Evolutionary conservation across 2,888 invertebrate genomes (phyloP).

Genomic region (Pedicia rivosa): DNA sequence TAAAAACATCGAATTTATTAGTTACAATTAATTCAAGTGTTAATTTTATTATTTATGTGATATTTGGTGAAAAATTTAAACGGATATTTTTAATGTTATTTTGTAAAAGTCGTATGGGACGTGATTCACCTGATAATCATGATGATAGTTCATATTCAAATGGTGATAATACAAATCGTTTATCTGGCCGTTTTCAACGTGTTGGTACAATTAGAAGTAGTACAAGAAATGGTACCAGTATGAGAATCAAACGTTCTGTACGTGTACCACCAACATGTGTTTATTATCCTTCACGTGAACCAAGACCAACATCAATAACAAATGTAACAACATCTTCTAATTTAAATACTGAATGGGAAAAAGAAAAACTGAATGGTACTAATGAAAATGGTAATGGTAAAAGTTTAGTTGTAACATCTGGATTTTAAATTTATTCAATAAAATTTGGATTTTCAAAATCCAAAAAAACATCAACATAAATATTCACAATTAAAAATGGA

Average conservation of each 20-base stretch:
- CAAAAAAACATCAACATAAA: too few species aligned
- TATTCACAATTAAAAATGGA: too few species aligned
- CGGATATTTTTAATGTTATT: slow-evolving; percentile 67
- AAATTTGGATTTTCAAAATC: too few species aligned
- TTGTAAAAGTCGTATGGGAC: slow-evolving; percentile 46
- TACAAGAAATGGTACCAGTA: slow-evolving; percentile 18
- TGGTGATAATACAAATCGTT: slow-evolving; percentile 49
- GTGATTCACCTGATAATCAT: slow-evolving; percentile 55
- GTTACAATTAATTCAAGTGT: slow-evolving; percentile 95
- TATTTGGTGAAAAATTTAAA: slow-evolving; percentile 94
- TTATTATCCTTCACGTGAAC: slow-evolving; percentile 31
- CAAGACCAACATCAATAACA: slow-evolving; percentile 19
- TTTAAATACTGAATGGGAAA: slow-evolving; percentile 26
- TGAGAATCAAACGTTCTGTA: slow-evolving; percentile 27
- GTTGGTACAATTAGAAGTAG: slow-evolving; percentile 33
- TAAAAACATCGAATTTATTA: slow-evolving; percentile 75
- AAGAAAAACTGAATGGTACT: slow-evolving; percentile 18
- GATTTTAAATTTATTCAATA: too few species aligned
- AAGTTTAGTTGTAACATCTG: neutral
- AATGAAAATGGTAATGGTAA: neutral
- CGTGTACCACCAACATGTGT: slow-evolving; percentile 32
- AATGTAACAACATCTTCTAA: slow-evolving; percentile 18
- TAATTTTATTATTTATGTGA: slow-evolving; percentile 95
- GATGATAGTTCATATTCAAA: slow-evolving; percentile 73
- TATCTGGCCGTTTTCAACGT: slow-evolving; percentile 40